Evolutionary conservation across 1,140 invertebrate genomes (phyloP), one percentile per base, ranked within the genome.

Genomic region (Bombus affinis): DNA sequence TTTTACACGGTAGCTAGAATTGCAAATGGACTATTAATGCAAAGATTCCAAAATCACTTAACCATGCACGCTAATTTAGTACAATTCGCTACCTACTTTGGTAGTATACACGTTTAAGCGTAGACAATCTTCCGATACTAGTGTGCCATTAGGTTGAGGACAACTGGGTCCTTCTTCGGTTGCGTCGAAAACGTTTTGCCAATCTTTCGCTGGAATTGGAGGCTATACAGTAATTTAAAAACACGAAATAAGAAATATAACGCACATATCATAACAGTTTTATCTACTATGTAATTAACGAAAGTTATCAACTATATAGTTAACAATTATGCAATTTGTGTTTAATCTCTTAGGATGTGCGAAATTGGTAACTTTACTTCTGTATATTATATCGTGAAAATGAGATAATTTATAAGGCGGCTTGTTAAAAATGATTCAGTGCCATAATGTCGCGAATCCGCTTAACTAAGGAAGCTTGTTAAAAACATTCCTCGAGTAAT

Each of bases 81-180:
- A 28, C 22, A 22, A 22, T 53, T 22, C 44, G 15, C 3, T n/a
- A 62, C 71, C 74, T 92, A 94, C 94, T 82, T 91, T 91, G 57
- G 97, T 97, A 35, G 97, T 97, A 92, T 97, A 98, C 13, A 98
- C 96, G 92, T 98, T 98, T 18, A 98, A 94, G 91, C 97, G 96
- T 4, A 85, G 15, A 92, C 98, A 98, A 93, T 98, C 97, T 95
- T 97, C 97, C 18, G 83, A 86, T 4, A 68, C 12, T 62, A 73
- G 5, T 25, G 76, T 37, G 22, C 25, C 37, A 10, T 25, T 3
- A 39, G 86, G 81, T 68, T 78, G 86, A 37, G 92, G 91, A 81
- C 95, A 95, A 10, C 92, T 81, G 13, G 93, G 93, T 53, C 95
- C 95, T 89, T 95, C 95, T 65, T 93, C n/a, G 0, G 92, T 88